Evolutionary conservation across 2,113 vertebrate genomes (phyloP), one percentile per base, ranked within the genome.

Genomic region (Ailuropoda melanoleuca): DNA sequence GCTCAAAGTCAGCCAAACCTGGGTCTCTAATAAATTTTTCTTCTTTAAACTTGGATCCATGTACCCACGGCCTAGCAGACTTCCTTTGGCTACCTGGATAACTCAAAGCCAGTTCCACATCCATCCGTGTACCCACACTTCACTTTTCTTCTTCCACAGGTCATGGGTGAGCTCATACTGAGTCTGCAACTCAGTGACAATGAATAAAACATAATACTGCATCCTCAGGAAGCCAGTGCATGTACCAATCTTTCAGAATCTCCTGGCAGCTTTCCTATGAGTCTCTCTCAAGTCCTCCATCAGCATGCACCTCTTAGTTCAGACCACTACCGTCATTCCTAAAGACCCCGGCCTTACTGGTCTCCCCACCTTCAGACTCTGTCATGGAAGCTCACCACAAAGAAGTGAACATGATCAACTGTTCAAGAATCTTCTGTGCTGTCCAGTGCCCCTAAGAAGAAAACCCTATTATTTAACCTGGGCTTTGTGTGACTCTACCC

Each of bases 191-290:
- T 37, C 15, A 29, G 53, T 12, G 13, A 31, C 23, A 48, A 48
- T 3, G 68, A 50, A 39, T 8, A 48, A 17, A 48, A 29, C 37
- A 31, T 3, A 1, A 4, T 19, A 6, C 0, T 23, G 24, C 6
- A 3, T 6, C 3, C 4, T 93, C 7, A 0, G 34, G 46, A 70
- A 34, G 24, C 8, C 19, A 46, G 12, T 3, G 88, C 8, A 81
- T 31, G 3, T 48, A 11, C 7, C 43, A 21, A 0, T 17, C 5
- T 31, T 66, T 55, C 18, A 26, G 3, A 37, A 8, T 80, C 24
- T 31, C 18, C 17, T 39, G 24, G 34, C 77, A 18, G 23, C 55
- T 37, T 37, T 48, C n/a, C 23, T 14, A 23, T 0, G 15, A 12
- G 6, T 31, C 10, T 8, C 8, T 46, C 50, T 70, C n/a, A 24